phyloP scores from a whole-genome alignment of 2,797 vertebrate species.

The Lutjanus argentimaculatus region DNA sequence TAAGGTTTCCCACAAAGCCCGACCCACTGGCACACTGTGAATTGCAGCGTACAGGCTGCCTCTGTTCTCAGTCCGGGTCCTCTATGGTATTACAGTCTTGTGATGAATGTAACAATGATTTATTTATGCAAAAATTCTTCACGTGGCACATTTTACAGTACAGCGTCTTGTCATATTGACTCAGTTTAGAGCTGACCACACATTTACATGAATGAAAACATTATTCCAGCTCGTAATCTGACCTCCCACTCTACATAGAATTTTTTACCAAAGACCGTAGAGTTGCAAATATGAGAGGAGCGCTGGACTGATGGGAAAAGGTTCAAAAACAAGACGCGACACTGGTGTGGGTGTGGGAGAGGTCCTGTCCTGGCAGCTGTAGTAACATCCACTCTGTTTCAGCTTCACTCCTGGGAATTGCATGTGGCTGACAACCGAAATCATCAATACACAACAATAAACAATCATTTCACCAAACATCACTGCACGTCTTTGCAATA shows the following conservation, averaged over 20 bases:
- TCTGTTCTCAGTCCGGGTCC: background rate
- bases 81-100: background rate
- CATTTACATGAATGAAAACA: conserved; percentile 1
- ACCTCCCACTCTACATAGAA: conserved; percentile 6
- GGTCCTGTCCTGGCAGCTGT: conserved; percentile 30
- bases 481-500: background rate
- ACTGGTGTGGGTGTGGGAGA: conserved; percentile 52
- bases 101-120: background rate
- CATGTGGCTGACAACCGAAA: background rate
- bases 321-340: conserved; percentile 9
- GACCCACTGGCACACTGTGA: background rate
- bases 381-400: conserved; percentile 25
- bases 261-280: background rate
- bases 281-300: conserved; percentile 6
- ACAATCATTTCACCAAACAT: background rate
- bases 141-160: background rate
- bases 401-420: conserved; percentile 23
- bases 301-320: conserved; percentile 21
- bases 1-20: background rate
- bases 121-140: background rate
- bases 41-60: background rate
- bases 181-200: background rate
- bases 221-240: background rate
- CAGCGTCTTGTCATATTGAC: background rate
- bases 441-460: conserved; percentile 17